A percentile compares a stretch with the other conserved stretches of the same genome.
Conservation (phyloP, 1,140 invertebrate genomes). For the Lineus longissimus region DNA sequence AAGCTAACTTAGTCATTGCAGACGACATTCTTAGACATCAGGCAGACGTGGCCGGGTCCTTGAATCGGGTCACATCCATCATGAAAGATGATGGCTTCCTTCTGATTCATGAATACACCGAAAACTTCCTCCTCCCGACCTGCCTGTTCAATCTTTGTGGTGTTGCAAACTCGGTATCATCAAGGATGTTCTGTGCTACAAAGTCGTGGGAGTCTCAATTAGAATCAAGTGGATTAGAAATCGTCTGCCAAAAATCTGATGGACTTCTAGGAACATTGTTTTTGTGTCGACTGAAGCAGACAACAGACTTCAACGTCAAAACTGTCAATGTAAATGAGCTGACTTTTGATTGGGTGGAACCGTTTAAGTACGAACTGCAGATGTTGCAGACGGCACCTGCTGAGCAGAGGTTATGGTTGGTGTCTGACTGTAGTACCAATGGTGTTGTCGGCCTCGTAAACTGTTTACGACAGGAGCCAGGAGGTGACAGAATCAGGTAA, state of each 20-base stretch:
- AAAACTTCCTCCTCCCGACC: conserved; percentile 50
- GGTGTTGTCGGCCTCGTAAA: conserved; percentile 85
- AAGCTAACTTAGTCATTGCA: conserved; percentile 45
- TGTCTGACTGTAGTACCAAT: conserved; percentile 43
- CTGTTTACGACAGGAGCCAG: conserved; percentile 80
- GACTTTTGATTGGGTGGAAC: conserved; percentile 70
- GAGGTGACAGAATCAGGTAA: conserved; percentile 68
- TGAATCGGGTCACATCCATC: conserved; percentile 57
- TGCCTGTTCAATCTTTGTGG: conserved; percentile 16
- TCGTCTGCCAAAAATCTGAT: conserved; percentile 46
- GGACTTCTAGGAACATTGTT: conserved; percentile 41
- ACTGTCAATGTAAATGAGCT: conserved; percentile 42
- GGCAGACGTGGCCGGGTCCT: conserved; percentile 36
- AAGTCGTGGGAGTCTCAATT: conserved; percentile 46
- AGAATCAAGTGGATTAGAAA: conserved; percentile 51
- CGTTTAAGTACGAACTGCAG: conserved; percentile 65
- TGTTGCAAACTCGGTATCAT: too few relatives aligned
- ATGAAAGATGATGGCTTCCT: conserved; percentile 71
- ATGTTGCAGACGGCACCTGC: conserved; percentile 52
- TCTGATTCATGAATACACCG: conserved; percentile 69
- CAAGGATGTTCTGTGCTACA: too few relatives aligned
- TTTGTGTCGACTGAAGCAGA: conserved; percentile 32
- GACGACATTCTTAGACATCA: conserved; percentile 49
- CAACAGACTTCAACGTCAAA: neutral
- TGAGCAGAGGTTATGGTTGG: conserved; percentile 47